These are phyloP conservation scores for Bombus ignitus DNA, from an alignment of 1,140 invertebrate species.

Conservation along the genomic window DNA sequence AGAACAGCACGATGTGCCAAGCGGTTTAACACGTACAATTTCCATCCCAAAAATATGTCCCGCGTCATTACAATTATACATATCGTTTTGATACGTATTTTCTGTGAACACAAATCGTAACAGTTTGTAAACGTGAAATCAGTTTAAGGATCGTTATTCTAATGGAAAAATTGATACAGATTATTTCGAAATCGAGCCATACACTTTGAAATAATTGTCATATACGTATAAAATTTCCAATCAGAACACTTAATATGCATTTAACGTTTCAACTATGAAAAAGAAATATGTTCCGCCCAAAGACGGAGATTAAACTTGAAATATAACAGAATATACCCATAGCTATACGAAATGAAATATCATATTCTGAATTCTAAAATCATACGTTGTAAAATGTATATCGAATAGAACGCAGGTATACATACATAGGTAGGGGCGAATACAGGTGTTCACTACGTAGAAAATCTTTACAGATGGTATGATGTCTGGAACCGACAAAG, in stretches of 20 bases:
- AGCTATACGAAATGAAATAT: background rate
- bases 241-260: background rate
- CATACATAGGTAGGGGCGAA: conserved; percentile 2
- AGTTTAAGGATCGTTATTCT: too few relatives aligned
- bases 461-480: conserved; percentile 63
- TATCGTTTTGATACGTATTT: too few relatives aligned
- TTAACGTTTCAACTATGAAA: background rate
- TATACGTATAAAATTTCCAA: background rate
- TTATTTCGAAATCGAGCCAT: too few relatives aligned
- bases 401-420: background rate
- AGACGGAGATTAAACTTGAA: background rate
- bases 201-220: background rate
- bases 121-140: too few relatives aligned
- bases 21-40: background rate
- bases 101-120: too few relatives aligned
- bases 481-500: conserved; percentile 27
- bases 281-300: background rate
- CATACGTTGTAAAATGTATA: background rate
- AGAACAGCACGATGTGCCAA: conserved; percentile 6
- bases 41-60: background rate
- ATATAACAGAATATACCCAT: background rate
- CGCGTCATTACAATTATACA: background rate
- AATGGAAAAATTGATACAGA: too few relatives aligned
- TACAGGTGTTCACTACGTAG: conserved; percentile 36
- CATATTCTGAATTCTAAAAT: background rate